phyloP scores from a whole-genome alignment of 2,113 vertebrate genomes.

The Cottus gobio region DNA sequence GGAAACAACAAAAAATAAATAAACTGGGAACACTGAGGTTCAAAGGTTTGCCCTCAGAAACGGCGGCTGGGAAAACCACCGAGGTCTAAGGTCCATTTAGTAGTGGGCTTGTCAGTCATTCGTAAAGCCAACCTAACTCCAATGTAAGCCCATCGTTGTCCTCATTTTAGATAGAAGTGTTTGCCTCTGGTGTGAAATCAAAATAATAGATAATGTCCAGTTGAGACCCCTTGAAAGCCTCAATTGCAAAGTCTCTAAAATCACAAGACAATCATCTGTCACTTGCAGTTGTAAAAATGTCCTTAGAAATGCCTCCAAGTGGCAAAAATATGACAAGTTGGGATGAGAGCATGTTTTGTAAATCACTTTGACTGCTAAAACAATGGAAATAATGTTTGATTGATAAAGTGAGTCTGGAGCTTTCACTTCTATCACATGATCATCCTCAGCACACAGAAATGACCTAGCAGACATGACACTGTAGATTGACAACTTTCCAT shows the following conservation, averaged over 20 bases:
- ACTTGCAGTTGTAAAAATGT: too few relatives aligned
- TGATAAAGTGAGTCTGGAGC: not conserved
- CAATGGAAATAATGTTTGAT: not conserved
- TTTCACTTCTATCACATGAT: not conserved
- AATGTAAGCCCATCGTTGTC: not conserved
- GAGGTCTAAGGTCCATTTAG: not conserved
- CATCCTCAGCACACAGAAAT: not conserved
- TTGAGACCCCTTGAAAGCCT: not conserved
- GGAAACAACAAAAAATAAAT: not conserved
- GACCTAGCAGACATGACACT: not conserved
- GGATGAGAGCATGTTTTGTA: not conserved
- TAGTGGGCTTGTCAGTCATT: not conserved
- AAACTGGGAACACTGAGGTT: not conserved
- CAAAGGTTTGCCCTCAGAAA: not conserved
- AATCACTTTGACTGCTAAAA: not conserved
- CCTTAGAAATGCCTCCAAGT: not conserved
- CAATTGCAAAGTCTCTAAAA: too few relatives aligned
- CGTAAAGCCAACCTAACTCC: not conserved
- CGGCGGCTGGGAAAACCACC: not conserved
- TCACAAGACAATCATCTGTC: too few relatives aligned
- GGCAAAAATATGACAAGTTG: not conserved
- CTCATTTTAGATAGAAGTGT: too few relatives aligned
- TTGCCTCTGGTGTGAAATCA: too few relatives aligned
- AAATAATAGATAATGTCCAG: too few relatives aligned
- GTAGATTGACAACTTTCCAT: too few relatives aligned